Conservation (phyloP, 35 echinoderm and acorn worm species). For the Strongylocentrotus purpuratus region DNA sequence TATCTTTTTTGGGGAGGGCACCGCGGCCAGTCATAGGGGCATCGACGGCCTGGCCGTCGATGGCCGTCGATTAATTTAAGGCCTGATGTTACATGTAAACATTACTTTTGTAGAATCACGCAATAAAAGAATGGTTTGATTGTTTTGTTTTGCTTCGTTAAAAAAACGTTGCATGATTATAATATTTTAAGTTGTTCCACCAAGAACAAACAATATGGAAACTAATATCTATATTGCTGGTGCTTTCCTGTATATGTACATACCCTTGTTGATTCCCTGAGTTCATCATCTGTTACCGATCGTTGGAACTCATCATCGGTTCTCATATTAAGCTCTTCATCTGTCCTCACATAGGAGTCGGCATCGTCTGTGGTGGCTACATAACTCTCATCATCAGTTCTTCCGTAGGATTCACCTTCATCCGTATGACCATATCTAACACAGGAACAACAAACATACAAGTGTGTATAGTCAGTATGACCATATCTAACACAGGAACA, state of each 20-base stretch:
- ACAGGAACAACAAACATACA: neutral
- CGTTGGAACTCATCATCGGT: conserved; percentile 93
- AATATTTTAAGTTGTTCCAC: no score
- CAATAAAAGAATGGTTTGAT: no score
- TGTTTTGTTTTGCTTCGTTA: no score
- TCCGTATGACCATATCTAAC: conserved; percentile 44
- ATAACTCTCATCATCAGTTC: conserved; percentile 87
- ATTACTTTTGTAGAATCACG: no score
- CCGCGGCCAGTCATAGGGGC: no score
- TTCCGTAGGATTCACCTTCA: conserved; percentile 45
- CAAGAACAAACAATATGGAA: no score
- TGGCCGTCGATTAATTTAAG: no score
- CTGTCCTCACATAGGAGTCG: conserved; percentile 96
- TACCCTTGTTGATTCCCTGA: conserved; percentile 54
- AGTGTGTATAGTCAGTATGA: conserved; percentile 44
- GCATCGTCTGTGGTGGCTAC: conserved; percentile 90
- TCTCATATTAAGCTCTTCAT: conserved; percentile 88
- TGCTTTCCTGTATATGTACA: neutral
- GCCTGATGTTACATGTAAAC: no score
- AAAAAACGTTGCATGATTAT: no score
- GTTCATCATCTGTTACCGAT: conserved; percentile 89
- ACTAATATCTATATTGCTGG: no score
- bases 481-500: neutral
- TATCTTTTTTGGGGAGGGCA: no score
- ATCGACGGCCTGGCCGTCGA: no score